Evolutionary conservation across 2,888 invertebrate genomes (phyloP), one percentile per base, ranked within the genome.

Genomic region (Cetonia aurata): DNA sequence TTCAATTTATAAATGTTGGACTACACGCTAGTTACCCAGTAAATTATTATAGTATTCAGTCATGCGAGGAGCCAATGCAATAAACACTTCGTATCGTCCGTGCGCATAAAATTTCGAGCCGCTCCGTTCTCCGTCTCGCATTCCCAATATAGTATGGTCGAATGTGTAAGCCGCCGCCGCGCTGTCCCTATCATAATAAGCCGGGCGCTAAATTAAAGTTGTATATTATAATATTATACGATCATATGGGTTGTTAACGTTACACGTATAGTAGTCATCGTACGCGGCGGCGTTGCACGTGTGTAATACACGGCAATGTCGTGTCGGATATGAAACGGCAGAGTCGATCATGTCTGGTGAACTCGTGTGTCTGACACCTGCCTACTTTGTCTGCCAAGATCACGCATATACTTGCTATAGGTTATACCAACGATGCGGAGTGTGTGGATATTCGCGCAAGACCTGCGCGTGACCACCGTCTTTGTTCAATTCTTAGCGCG

Each of bases 331-430:
- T 60, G 17, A 57, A 62, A 69, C 71, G 66, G 67, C 68, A 65
- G 75, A 78, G 77, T 78, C 78, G 78, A 79, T 79, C 79, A 77
- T 77, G 74, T 75, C 72, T 72, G 73, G 73, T 74, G 76, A 77
- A 80, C 80, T 78, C 77, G 80, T 80, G 80, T 74, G 73, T 71
- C 75, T 74, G 75, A 76, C 76, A 77, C 76, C 76, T 77, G 76
- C 75, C 76, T 75, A 67, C 4, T 25, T 1, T 25, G 25, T 25
- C 25, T 4, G 25, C 74, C 75, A 71, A 70, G 79, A 81, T 80
- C 81, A 81, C 80, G 80, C 80, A n/a, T n/a, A n/a, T n/a, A n/a
- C n/a, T n/a, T n/a, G n/a, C n/a, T n/a, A n/a, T n/a, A n/a, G n/a
- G n/a, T n/a, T n/a, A n/a, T n/a, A n/a, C n/a, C n/a, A n/a, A n/a